Base-by-base conservation (phyloP, 2,888 invertebrate species). In the Papilio gigon region DNA sequence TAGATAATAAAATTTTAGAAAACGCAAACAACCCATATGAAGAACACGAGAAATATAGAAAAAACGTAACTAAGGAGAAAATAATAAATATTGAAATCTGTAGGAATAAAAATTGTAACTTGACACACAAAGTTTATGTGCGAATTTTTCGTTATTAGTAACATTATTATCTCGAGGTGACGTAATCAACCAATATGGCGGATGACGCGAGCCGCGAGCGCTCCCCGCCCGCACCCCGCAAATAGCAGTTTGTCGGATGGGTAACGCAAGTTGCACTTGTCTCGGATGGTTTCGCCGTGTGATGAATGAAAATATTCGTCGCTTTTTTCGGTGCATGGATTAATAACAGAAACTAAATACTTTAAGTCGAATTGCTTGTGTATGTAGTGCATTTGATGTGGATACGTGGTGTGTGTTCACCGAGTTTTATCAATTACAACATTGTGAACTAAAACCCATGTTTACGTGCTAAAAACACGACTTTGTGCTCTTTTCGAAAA, bases 101-200 rank as follows among this genome's bases (percentile, higher is more conserved):
- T n/a, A n/a, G n/a, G n/a, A n/a, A n/a, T n/a, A n/a, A 17, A 47
- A 22, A 47, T 47, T 11, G 20, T 47, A 47, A 47, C 9, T 12
- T 42, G 5, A 42, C n/a, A 17, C 17, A 17, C 42, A 40, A 9
- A 44, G 12, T 22, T 22, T 20, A 22, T n/a, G 3, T 17, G 9
- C 20, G 44, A 47, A 47, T 47, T 47, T 22, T 47, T 22, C 47
- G 47, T 47, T 22, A 22, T 22, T 27, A 2, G 50, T 22, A 47
- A 71, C 62, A 65, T 61, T 60, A 30, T 40, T 47, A 67, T 71
- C 71, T 73, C 58, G 63, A 69, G 80, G 84, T 91, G 91, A 91
- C 91, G 91, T 91, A 90, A 91, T 87, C 83, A 67, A 82, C 80
- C 84, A 91, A 90, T 88, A 91, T 91, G 91, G 91, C 91, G 91